Conservation (phyloP, 2,797 vertebrate species). For the Tympanoctomys barrerae region DNA sequence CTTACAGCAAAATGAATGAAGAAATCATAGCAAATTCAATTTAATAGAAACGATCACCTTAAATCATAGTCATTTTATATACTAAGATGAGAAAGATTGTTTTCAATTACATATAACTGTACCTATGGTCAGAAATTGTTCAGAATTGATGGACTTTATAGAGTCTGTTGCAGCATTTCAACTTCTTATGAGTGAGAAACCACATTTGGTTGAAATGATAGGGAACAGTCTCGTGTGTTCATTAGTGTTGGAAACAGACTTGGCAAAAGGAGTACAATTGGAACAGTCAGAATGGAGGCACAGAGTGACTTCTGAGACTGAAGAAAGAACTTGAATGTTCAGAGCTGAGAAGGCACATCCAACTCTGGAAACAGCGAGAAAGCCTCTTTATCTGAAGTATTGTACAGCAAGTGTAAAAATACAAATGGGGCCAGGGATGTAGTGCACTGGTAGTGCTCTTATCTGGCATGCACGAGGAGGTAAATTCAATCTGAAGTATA, state of each 20-base stretch:
- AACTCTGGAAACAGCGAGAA: not conserved
- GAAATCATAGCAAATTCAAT: conserved; percentile 66
- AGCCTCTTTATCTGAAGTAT: not conserved
- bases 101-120: conserved; percentile 70
- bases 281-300: not conserved
- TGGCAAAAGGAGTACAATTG: not conserved
- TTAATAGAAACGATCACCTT: conserved; percentile 66
- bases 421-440: not conserved
- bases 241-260: conserved; percentile 12
- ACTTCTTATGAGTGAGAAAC: conserved; percentile 37
- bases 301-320: not conserved
- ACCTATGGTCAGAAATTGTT: conserved; percentile 57
- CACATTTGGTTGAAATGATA: not conserved
- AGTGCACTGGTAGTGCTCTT: not conserved
- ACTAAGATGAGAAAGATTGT: conserved; percentile 64
- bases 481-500: not conserved
- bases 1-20: conserved; percentile 63
- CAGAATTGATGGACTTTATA: conserved; percentile 30
- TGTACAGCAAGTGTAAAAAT: not conserved
- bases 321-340: conserved; percentile 15
- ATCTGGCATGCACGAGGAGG: not conserved
- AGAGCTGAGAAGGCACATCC: not conserved
- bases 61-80: conserved; percentile 74
- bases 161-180: conserved; percentile 38
- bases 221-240: not conserved